Base-by-base conservation (phyloP, 1,140 invertebrate species). In the Capitella teleta region DNA sequence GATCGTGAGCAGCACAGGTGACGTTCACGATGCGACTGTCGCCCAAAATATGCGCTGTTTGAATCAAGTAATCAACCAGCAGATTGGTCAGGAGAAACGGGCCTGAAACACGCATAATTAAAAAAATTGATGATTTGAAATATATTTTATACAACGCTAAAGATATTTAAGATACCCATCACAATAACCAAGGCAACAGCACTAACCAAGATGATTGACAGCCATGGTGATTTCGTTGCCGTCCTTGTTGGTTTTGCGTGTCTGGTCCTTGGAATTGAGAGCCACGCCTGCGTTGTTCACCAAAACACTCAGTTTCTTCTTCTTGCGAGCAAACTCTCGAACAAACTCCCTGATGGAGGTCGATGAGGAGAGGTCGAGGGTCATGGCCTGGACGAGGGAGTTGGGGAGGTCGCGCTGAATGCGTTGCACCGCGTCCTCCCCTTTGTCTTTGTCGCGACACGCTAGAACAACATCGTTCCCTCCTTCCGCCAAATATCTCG, bases 11-110 rank as follows among this genome's bases (percentile, higher is more conserved):
- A n/a, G 40, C 19, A 8, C 62, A 67, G 19, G 64, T 56, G 6
- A 67, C 60, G 34, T 60, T 60, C 1, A 67, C 53, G 28, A 68
- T 60, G 26, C 63, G 51, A 47, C 55, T 51, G 38, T 64, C 61
- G n/a, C 56, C 57, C 19, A 61, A 47, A 24, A 54, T 47, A 32
- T 49, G 52, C 16, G 58, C 54, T 24, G 55, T 51, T 54, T 64
- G 63, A 32, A 58, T 49, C 19, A 67, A 34, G 38, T 60, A 57
- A n/a, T 62, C 60, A 8, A 67, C 34, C 28, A 67, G 51, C 0
- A 83, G 64, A 54, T 79, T 64, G 0, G 86, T 89, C 6, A 90
- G 68, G 5, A 89, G 70, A 63, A 89, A 90, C 36, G 84, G 86
- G 0, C 86, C 85, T 64, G 85, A 86, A 42, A 36, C 19, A 30